Base-by-base conservation (phyloP, 2,888 invertebrate genomes). In the Charanyca ferruginea region DNA sequence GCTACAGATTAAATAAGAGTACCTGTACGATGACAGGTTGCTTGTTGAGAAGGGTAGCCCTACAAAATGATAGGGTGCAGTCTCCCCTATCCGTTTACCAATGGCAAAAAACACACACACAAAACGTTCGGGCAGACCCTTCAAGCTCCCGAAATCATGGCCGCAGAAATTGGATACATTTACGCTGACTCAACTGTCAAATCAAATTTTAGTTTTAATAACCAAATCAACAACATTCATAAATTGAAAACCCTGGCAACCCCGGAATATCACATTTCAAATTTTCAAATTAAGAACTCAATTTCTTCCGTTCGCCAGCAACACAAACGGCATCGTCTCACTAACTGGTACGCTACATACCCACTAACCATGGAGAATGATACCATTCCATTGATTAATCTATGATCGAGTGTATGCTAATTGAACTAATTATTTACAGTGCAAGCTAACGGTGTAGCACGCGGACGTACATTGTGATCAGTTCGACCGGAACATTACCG, bases 371-470 rank as follows among this genome's bases (percentile, higher is more conserved):
- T 72, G 73, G 75, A 77, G 73, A 76, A 76, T 76, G 67, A 77
- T 72, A 77, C 75, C 77, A 72, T 77, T 76, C 63, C 73, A 68
- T 73, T 77, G 76, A 76, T 76, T 77, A 76, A 76, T 77, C 73
- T 77, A 73, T 77, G 77, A 75, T 72, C 61, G 52, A 60, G 49
- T 51, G 52, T 54, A 70, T 70, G 66, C 66, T 82, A 82, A 81
- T 81, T 79, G 74, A 53, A 54, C 82, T 82, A 81, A 81, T 81
- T 81, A 79, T 66, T 73, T 66, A 67, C 67, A 63, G 63, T 61
- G 60, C 58, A 75, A 59, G 49, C 62, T 79, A 73, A 79, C 77
- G 80, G 73, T 66, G 48, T 45, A 44, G 47, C 66, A 57, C 57
- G 55, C 71, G 66, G 60, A 65, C 60, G 60, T 59, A 73, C 59